phyloP scores from a whole-genome alignment of 2,797 vertebrate genomes.

The Etheostoma nigrum region DNA sequence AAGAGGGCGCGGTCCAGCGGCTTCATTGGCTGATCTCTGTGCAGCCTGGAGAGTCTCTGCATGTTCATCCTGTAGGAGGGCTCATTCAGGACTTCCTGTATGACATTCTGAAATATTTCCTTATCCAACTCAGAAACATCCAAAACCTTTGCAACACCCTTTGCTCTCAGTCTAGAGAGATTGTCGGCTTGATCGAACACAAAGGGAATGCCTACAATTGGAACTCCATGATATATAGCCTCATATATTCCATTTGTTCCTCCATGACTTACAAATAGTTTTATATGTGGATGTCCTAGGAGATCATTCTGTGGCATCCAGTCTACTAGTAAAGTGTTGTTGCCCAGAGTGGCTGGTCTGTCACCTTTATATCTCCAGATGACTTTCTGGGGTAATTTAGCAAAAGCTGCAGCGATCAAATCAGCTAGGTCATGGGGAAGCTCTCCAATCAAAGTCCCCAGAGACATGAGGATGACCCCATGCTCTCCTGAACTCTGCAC shows the following conservation, averaged over 20 bases:
- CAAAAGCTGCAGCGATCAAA: constrained; percentile 71
- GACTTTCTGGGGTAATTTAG: constrained; percentile 78
- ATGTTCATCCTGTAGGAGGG: constrained; percentile 73
- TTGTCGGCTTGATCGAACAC: constrained; percentile 82
- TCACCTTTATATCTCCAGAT: constrained; percentile 77
- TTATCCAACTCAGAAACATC: constrained; percentile 46
- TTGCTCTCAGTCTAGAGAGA: constrained; percentile 68
- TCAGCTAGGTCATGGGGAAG: constrained; percentile 67
- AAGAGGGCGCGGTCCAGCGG: constrained; percentile 67
- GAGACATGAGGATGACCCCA: constrained; percentile 82
- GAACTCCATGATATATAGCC: constrained; percentile 77
- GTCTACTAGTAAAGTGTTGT: constrained; percentile 78
- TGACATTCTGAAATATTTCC: constrained; percentile 12
- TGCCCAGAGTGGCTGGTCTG: constrained; percentile 65
- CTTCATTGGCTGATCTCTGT: constrained; percentile 65
- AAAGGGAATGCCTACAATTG: constrained; percentile 69
- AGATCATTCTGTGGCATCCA: constrained; percentile 84
- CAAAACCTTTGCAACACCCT: constrained; percentile 62
- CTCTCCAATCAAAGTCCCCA: constrained; percentile 72
- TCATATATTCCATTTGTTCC: constrained; percentile 80
- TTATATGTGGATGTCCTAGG: constrained; percentile 72
- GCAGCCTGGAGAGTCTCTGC: constrained; percentile 70
- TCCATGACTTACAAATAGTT: constrained; percentile 75
- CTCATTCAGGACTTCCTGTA: constrained; percentile 66
- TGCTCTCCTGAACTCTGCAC: constrained; percentile 77